Percentiles rank a stretch among this genome's conserved stretches.
Evolutionary conservation across 1,140 invertebrate species (phyloP).

Genomic region (Scaptomyza pallida): DNA sequence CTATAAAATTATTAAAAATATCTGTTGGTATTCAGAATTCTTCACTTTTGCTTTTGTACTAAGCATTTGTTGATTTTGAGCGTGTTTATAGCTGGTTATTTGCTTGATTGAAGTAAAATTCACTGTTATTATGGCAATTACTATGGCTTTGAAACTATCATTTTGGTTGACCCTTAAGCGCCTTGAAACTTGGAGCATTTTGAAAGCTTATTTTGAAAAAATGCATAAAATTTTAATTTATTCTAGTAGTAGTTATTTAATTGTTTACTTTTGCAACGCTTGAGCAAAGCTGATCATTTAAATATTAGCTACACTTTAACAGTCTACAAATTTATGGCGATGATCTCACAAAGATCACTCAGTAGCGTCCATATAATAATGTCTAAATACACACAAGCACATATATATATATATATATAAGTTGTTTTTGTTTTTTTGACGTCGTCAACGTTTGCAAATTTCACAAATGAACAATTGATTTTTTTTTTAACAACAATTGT

Average conservation of each 20-base stretch:
- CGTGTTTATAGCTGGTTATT: constrained; percentile 1
- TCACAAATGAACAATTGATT: constrained; percentile 60
- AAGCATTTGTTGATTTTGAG: not conserved
- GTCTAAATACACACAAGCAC: no score
- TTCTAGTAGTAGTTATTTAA: not conserved
- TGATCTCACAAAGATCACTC: constrained; percentile 73
- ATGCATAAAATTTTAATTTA: not conserved
- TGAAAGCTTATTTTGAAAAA: no score
- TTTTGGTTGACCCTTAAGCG: constrained; percentile 8
- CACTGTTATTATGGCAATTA: constrained; percentile 53
- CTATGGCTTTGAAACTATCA: not conserved
- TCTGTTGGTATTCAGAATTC: constrained; percentile 36
- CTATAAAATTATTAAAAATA: constrained; percentile 60
- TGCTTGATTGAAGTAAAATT: constrained; percentile 36
- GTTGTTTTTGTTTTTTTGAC: constrained; percentile 26
- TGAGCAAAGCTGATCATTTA: constrained; percentile 8
- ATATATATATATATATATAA: constrained; percentile 21
- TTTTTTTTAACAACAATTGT: constrained; percentile 29
- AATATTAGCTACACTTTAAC: constrained; percentile 8
- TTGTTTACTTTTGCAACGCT: not conserved
- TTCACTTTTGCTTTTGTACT: constrained; percentile 61
- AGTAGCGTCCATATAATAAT: constrained; percentile 33
- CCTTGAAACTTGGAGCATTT: constrained; percentile 58
- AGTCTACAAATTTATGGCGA: constrained; percentile 40
- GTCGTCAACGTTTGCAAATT: constrained; percentile 46